Evolutionary conservation across 1,140 invertebrate genomes (phyloP).

Genomic region (Rhopalosiphum padi): DNA sequence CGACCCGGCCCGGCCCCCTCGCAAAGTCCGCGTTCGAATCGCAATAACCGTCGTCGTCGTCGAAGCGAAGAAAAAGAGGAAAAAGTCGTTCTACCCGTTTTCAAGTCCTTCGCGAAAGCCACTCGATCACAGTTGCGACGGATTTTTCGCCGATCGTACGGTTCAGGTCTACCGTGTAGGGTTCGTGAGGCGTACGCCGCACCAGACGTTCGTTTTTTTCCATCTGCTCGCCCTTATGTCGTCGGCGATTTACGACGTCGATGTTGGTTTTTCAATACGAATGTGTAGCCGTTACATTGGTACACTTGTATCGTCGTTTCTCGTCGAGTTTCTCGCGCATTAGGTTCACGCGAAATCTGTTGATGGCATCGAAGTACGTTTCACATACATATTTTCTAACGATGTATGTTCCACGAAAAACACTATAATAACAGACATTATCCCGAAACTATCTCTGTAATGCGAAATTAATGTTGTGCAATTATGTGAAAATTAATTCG

Average conservation of each 20-base stretch:
- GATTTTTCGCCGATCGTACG: too few species aligned
- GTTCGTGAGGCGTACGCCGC: too few species aligned
- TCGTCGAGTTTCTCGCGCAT: not conserved
- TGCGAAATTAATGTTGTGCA: not conserved
- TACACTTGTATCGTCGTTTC: not conserved
- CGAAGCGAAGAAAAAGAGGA: too few species aligned
- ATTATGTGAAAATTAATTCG: not conserved
- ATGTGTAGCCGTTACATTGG: not conserved
- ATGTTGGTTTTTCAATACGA: not conserved
- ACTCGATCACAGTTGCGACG: too few species aligned
- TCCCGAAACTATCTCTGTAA: not conserved
- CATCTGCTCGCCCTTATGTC: too few species aligned
- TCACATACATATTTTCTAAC: not conserved
- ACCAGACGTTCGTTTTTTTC: not conserved
- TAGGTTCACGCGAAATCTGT: not conserved
- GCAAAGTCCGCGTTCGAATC: not conserved
- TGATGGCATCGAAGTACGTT: not conserved
- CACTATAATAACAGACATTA: not conserved
- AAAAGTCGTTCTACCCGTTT: too few species aligned
- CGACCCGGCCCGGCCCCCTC: too few species aligned
- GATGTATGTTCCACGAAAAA: not conserved
- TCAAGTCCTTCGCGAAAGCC: too few species aligned
- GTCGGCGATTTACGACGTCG: not conserved
- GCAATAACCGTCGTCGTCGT: too few species aligned
- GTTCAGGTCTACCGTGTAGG: too few species aligned